Evolutionary conservation across 2,888 invertebrate species (phyloP).

Genomic region (Opisthograptis luteolata): DNA sequence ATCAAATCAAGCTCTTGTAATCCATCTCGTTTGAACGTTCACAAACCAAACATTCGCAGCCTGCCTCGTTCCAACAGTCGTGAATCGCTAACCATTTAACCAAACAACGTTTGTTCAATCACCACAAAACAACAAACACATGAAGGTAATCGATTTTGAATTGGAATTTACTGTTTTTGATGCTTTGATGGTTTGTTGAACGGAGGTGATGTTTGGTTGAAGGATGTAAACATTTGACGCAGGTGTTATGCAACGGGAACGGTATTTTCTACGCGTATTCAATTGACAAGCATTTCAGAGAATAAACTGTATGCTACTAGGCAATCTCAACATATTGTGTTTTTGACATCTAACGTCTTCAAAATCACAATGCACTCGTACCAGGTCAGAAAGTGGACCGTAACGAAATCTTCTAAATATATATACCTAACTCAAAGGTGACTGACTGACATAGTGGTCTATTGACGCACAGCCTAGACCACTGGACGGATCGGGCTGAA

Average conservation of each 20-base stretch:
- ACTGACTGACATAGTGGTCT: no score
- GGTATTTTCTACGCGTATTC: not conserved
- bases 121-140: constrained; percentile 19
- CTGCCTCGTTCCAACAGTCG: no score
- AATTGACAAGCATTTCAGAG: not conserved
- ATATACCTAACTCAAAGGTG: no score
- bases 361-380: no score
- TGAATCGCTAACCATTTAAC: not conserved
- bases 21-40: not conserved
- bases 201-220: constrained; percentile 8
- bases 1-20: not conserved
- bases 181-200: constrained; percentile 10
- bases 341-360: no score
- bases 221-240: constrained; percentile 2
- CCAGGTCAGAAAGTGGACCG: no score
- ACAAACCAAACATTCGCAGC: not conserved
- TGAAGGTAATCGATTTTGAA: constrained; percentile 6
- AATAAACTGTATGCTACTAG: no score
- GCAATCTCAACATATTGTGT: no score
- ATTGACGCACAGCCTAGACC: no score
- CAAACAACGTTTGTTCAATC: not conserved
- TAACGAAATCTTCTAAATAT: no score
- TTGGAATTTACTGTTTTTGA: constrained; percentile 13
- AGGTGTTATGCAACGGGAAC: constrained; percentile 2
- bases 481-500: no score